phyloP scores from a whole-genome alignment of 1,140 invertebrate species.

The Cecropterus lyciades region DNA sequence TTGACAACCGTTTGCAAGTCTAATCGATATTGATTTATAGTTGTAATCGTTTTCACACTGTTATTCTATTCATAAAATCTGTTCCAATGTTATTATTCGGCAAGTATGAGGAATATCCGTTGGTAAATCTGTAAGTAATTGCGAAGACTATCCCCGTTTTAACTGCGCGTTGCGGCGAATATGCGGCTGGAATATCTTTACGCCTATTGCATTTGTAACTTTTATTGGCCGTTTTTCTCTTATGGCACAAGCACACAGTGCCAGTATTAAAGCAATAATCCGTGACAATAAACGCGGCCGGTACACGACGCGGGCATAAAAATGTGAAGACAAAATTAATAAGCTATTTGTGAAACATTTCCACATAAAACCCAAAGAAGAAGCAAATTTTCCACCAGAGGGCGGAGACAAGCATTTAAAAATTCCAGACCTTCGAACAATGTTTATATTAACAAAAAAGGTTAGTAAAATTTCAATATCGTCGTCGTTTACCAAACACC shows the following conservation, averaged over 20 bases:
- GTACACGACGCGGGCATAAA: conserved; percentile 24
- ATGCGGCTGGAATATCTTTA: conserved; percentile 53
- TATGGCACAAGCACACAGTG: conserved; percentile 37
- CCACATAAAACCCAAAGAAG: conserved; percentile 5
- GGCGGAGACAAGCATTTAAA: conserved; percentile 32
- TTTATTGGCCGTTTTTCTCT: conserved; percentile 52
- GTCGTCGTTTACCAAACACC: conserved; percentile 41
- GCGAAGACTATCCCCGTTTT: conserved; percentile 9
- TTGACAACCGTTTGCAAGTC: conserved; percentile 4
- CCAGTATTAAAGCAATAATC: conserved; percentile 53
- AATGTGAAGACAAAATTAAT: conserved; percentile 31
- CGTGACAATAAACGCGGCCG: conserved; percentile 51
- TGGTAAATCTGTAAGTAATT: conserved; percentile 20
- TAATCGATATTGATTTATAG: conserved; percentile 20
- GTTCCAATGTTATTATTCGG: neutral
- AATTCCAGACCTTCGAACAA: conserved; percentile 34
- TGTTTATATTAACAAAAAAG: conserved; percentile 14
- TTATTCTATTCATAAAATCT: conserved; percentile 11
- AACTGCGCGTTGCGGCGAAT: conserved; percentile 37
- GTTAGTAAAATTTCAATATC: conserved; percentile 42
- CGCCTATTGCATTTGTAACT: conserved; percentile 53
- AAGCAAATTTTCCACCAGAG: conserved; percentile 7
- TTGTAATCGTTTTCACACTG: conserved; percentile 3
- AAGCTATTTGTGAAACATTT: conserved; percentile 9
- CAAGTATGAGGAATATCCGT: neutral